These are phyloP conservation scores for Squalus acanthias DNA, from an alignment of 2,797 vertebrate genomes.

Conservation along the genomic window DNA sequence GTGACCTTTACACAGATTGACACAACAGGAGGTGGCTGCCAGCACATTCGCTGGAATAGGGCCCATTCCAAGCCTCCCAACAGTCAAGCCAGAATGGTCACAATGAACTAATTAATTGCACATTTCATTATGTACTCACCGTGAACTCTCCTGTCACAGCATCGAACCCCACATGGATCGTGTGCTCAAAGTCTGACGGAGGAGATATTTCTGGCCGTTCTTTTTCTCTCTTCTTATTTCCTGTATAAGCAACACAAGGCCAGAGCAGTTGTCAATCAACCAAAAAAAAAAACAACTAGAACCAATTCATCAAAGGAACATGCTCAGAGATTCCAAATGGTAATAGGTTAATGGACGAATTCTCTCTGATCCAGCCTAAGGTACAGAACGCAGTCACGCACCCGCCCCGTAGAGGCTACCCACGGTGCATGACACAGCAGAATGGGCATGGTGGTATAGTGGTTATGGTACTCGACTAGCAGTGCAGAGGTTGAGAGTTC, in stretches of 20 bases:
- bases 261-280: slow-evolving; percentile 36
- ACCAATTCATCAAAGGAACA: background rate
- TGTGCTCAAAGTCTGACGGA: slow-evolving; percentile 95
- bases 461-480: background rate
- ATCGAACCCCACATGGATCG: slow-evolving; percentile 95
- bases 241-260: slow-evolving; percentile 50
- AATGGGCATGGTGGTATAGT: background rate
- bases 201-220: slow-evolving; percentile 95
- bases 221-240: slow-evolving; percentile 87
- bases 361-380: background rate
- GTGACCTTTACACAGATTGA: background rate
- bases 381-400: background rate
- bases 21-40: background rate
- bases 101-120: background rate
- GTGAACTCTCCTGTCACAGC: slow-evolving; percentile 97
- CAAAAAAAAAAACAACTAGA: slow-evolving; percentile 28
- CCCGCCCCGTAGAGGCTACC: background rate
- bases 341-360: background rate
- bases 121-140: slow-evolving; percentile 62
- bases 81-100: slow-evolving; percentile 3
- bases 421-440: background rate
- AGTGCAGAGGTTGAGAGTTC: background rate
- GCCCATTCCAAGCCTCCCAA: background rate
- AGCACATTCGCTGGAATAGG: background rate
- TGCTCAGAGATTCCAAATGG: background rate